Percentiles rank a stretch among this genome's conserved stretches.
Conservation (phyloP, 2,113 vertebrate species). For the Ardeotis arabs region DNA sequence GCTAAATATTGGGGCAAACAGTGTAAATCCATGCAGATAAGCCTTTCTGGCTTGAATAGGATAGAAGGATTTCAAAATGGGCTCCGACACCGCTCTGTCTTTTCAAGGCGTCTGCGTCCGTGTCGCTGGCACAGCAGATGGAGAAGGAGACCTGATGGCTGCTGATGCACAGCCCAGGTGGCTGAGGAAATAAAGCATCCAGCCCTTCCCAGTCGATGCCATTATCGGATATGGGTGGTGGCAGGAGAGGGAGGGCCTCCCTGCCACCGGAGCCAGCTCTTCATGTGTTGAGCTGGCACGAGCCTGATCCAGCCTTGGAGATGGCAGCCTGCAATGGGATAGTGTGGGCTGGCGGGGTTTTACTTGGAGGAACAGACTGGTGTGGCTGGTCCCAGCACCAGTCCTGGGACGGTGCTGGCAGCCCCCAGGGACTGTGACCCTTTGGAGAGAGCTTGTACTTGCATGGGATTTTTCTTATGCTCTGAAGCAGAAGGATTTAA, state of each 20-base stretch:
- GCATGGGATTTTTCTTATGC: background rate
- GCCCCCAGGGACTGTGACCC: background rate
- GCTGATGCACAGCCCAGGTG: background rate
- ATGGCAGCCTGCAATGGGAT: background rate
- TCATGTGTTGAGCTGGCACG: background rate
- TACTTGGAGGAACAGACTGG: background rate
- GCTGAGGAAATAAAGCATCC: background rate
- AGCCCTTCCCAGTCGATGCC: background rate
- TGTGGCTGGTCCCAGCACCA: background rate
- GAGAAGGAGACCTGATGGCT: background rate
- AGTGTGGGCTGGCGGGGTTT: fast-evolving
- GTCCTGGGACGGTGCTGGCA: background rate
- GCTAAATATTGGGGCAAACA: slow-evolving; percentile 61
- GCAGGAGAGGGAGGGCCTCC: background rate
- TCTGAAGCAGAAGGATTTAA: slow-evolving; percentile 22
- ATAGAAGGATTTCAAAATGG: slow-evolving; percentile 1
- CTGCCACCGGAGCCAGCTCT: background rate
- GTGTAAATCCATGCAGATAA: slow-evolving; percentile 57
- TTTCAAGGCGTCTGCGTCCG: fast-evolving
- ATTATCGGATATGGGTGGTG: background rate
- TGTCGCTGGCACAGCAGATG: background rate
- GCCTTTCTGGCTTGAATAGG: slow-evolving; percentile 24
- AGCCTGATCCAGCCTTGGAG: fast-evolving
- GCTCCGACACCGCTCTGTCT: background rate
- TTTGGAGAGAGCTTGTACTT: background rate